Evolutionary conservation across 2,888 invertebrate species (phyloP), one percentile per base, ranked within the genome.

Genomic region (Frankliniella intonsa): DNA sequence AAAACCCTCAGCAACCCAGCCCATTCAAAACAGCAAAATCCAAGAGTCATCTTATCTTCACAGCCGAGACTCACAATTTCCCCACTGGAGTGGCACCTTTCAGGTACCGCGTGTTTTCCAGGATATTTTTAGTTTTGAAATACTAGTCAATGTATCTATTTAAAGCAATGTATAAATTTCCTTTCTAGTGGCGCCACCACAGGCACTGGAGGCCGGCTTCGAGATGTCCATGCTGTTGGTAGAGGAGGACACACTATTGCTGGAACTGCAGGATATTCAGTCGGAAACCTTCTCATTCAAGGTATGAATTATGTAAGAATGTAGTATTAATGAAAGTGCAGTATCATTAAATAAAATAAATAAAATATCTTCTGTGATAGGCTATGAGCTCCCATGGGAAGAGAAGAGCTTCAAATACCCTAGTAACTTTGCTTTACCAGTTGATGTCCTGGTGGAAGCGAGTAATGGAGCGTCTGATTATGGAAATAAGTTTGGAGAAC

Each of bases 401-500:
- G 93, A 94, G 81, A 85, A 86, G 80, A 88, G 87, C 11, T 92
- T 92, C 86, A 88, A 90, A 81, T 98, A 99, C 88, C 98, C 99
- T 0, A 89, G 88, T 65, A 97, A 97, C 85, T 96, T 99, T 89
- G 98, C 98, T 1, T 90, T 92, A 0, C 97, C 99, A 0, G 88
- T 96, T 19, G 94, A 97, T 87, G 93, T 99, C 80, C 92, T 97
- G 27, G 93, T 99, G 50, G 97, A 98, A 88, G 99, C 98, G 0
- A 97, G 97, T 87, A 97, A 99, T 87, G 99, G 99, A 1, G 99
- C 98, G 5, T 98, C 98, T 0, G 99, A 99, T 88, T 99, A 99
- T 88, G 99, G 99, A 11, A 99, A 99, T 88, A 99, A 99, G 89
- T 99, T 99, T 89, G 99, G 98, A 0, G 99, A 99, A 88, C 99